Evolutionary conservation across 2,113 vertebrate species (phyloP).

Genomic region (Andinoacara biseriatus): DNA sequence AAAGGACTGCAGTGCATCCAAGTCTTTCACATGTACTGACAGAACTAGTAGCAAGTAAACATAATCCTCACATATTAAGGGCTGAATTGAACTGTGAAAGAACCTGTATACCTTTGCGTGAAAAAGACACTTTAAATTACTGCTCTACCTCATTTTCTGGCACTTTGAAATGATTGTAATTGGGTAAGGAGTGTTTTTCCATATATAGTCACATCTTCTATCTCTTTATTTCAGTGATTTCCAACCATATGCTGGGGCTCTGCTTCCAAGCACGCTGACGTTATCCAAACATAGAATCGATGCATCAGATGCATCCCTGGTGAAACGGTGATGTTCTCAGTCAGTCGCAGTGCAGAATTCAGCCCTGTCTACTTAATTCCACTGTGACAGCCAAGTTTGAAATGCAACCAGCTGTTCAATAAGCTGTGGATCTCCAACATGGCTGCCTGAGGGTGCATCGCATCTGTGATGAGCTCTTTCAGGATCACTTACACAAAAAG

Average conservation of each 20-base stretch:
- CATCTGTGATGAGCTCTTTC: background rate
- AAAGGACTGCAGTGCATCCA: background rate
- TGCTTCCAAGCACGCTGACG: slow-evolving; percentile 35
- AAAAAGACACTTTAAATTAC: background rate
- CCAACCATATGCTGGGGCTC: slow-evolving; percentile 23
- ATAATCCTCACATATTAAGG: background rate
- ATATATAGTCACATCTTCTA: background rate
- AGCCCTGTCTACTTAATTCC: slow-evolving; percentile 25
- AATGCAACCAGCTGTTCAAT: slow-evolving; percentile 52
- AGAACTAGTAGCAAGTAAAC: background rate
- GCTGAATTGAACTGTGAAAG: background rate
- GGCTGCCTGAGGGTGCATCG: background rate
- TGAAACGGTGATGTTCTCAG: background rate
- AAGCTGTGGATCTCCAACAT: background rate
- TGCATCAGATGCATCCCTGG: slow-evolving; percentile 4
- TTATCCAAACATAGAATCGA: slow-evolving; percentile 37
- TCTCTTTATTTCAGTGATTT: background rate
- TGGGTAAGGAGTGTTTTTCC: background rate
- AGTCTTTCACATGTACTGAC: background rate
- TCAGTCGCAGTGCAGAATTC: slow-evolving; percentile 18
- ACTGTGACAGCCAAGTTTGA: slow-evolving; percentile 26
- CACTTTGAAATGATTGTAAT: background rate
- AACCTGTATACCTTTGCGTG: background rate
- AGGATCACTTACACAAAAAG: background rate
- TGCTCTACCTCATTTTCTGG: background rate